phyloP scores from a whole-genome alignment of 2,113 vertebrate genomes.

The Aphyosemion australe region DNA sequence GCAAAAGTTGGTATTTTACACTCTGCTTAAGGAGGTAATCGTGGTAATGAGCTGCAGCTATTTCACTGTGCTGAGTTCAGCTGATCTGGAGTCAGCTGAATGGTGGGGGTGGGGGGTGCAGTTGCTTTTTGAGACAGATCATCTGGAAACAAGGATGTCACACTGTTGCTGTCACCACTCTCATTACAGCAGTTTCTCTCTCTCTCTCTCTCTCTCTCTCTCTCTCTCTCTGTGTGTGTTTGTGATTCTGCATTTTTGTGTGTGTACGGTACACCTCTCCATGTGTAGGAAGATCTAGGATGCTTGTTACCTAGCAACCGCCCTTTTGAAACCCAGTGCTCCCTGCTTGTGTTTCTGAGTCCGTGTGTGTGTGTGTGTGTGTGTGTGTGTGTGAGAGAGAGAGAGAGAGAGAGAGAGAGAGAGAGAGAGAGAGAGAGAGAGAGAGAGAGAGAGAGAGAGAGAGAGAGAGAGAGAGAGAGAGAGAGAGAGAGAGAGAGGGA shows the following conservation, averaged over 20 bases:
- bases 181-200: conserved; percentile 13
- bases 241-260: not conserved
- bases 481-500: too few relatives aligned
- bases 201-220: conserved; percentile 9
- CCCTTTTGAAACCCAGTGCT: conserved; percentile 50
- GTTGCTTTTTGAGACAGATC: conserved; percentile 3
- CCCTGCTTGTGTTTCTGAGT: conserved; percentile 19
- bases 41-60: conserved; percentile 5
- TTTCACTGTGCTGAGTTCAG: conserved; percentile 3
- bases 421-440: too few relatives aligned
- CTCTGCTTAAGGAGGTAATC: conserved; percentile 24
- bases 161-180: conserved; percentile 15
- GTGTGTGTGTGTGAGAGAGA: conserved; percentile 4
- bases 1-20: conserved; percentile 4
- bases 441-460: too few relatives aligned
- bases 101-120: conserved; percentile 12
- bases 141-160: conserved; percentile 42
- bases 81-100: conserved; percentile 28
- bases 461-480: too few relatives aligned
- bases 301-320: conserved; percentile 82
- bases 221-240: conserved; percentile 18
- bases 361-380: not conserved
- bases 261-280: conserved; percentile 34
- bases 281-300: conserved; percentile 72
- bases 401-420: too few relatives aligned